Base-by-base conservation (phyloP, 2,113 vertebrate genomes). In the Gallinago paraguaiae region DNA sequence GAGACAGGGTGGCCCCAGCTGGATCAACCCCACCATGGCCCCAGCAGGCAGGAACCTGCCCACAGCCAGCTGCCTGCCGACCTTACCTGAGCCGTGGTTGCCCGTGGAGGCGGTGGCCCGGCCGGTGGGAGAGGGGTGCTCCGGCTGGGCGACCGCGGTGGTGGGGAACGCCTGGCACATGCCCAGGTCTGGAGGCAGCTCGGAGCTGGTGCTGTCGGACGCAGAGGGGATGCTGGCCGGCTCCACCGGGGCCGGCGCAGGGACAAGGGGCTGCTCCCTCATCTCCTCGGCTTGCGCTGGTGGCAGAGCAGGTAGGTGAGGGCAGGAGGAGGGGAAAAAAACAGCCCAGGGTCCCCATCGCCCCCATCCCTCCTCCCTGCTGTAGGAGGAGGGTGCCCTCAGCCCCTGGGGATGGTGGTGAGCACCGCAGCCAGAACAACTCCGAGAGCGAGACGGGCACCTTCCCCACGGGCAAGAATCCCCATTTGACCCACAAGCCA, bases 121-220 rank as follows among this genome's bases (percentile, higher is more conserved):
- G 63, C 50, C 1, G 2, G 54, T 0, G 1, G 65, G 7, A 59
- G 59, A 33, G 15, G n/a, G 45, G 19, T 6, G 75, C 31, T 65
- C 70, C 0, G 7, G 39, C 31, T 0, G 16, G 35, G 53, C 0
- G 3, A 61, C 61, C 0, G 18, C 2, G 2, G 86, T 9, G 13
- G 8, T 1, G 17, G 61, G 78, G 35, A 87, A 28, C 1, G 2
- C 85, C 50, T 19, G 83, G 72, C 92, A 94, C 17, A 8, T 9
- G 56, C 64, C 86, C 64, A 19, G 17, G 1, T 63, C 64, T 1
- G 9, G 20, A 24, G n/a, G 56, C 51, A 88, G 64, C 76, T 91
- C 46, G 1, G 77, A 5, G 1, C 88, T 35, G 48, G n/a, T 16
- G 86, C 75, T 72, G 16, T 77, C 43, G 0, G 41, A 68, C 3